Evolutionary conservation across 2,113 vertebrate species (phyloP).

Genomic region (Micromys minutus): DNA sequence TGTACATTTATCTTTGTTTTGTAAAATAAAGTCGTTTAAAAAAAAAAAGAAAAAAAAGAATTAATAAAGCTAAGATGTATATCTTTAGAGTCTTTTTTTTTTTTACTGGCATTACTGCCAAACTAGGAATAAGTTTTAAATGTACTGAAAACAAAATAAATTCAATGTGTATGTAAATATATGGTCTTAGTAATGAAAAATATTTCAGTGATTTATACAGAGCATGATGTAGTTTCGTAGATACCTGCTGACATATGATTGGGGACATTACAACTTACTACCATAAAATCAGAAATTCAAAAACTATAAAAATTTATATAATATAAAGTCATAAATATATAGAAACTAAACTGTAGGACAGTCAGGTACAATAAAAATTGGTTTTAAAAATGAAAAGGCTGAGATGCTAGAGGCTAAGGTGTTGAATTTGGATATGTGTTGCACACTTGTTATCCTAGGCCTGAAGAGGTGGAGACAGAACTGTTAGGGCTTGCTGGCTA

Average conservation of each 20-base stretch:
- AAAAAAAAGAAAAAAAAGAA: too few relatives aligned
- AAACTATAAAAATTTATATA: neutral
- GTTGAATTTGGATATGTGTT: neutral
- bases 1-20: too few relatives aligned
- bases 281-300: neutral
- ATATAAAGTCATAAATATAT: neutral
- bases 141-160: neutral
- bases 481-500: neutral
- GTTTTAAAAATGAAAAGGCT: neutral
- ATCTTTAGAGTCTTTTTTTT: neutral
- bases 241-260: neutral
- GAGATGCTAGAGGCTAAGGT: neutral
- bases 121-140: neutral
- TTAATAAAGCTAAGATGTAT: neutral
- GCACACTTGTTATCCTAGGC: neutral
- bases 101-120: neutral
- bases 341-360: neutral
- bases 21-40: too few relatives aligned
- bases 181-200: neutral
- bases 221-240: neutral
- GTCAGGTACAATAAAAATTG: neutral
- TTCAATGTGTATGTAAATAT: neutral
- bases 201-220: neutral
- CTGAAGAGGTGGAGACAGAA: neutral
- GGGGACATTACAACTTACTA: neutral